Base-by-base conservation (phyloP, 2,113 vertebrate species). In the Bucco capensis region DNA sequence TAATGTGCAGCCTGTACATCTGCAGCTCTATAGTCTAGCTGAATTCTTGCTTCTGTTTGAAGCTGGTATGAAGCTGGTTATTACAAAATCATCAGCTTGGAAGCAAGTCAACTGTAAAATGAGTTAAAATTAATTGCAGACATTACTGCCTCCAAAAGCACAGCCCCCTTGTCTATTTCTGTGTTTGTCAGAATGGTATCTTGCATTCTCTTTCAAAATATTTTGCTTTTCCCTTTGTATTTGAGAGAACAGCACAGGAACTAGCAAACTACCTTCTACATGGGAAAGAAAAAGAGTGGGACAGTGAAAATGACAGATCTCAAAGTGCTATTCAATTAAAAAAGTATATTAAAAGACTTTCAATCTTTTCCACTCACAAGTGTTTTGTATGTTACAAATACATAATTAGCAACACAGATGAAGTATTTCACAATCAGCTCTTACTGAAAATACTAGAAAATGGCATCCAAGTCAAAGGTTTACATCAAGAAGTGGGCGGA, bases 41-140 rank as follows among this genome's bases (percentile, higher is more conserved):
- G 60, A 64, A 83, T 53, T 58, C 33, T n/a, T 84, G 35, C 61
- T 82, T 93, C 91, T 67, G 40, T 76, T 72, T 88, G 53, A 91
- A 64, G n/a, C 53, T n/a, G 84, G 35, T 8, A 82, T 35, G 6
- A 82, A 91, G 40, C 40, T 42, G 15, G 67, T 72, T 70, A 77
- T 46, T 78, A 85, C 53, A 60, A 94, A 94, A 75, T 14, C 53
- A 67, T 79, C 71, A 85, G 21, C 35, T 56, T 94, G 71, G 71
- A 85, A 79, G 19, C 21, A 92, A 82, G 37, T 73, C 58, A 89
- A 73, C 44, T 40, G n/a, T 64, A 85, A 91, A 82, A 69, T 40
- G 65, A 89, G 49, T 69, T 88, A 19, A 88, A 91, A 93, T 85
- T 82, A 78, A 72, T 33, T 89, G 53, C 75, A 93, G 67, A 37